Evolutionary conservation across 1,140 invertebrate species (phyloP), one percentile per base, ranked within the genome.

Genomic region (Dendroctonus valens): DNA sequence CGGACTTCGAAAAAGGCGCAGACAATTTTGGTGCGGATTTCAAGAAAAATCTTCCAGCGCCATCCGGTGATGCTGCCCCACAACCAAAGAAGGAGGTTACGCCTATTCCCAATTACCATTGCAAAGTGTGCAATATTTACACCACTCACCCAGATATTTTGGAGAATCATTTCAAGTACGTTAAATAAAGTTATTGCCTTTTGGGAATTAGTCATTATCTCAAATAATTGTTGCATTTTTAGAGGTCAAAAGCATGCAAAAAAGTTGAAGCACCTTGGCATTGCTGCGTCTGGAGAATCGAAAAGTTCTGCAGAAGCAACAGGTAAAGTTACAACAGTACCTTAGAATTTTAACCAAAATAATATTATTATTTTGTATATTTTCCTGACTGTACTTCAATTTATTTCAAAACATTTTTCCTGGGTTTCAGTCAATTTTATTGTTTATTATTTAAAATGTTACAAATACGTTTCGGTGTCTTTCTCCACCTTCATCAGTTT

Each of bases 61-160:
- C 50, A 52, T 14, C 15, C 15, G 26, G 0, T 12, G 40, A n/a
- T 41, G 7, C 63, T 60, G 3, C 42, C 46, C 38, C 6, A 8
- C 8, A 67, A 62, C 41, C 55, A 65, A 44, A 41, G n/a, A 42
- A 58, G 60, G 9, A 38, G 9, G n/a, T 12, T 12, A 9, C n/a
- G 14, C 41, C 14, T 6, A 12, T 57, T 42, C 8, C 65, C 39
- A 44, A 75, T 37, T 74, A 70, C 12, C 73, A 71, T 26, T 82
- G 81, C 64, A 73, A 74, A 9, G 57, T 81, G 6, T 82, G 81
- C 69, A 73, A 77, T 38, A 75, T 81, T 5, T 70, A 69, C 11
- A 77, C 77, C 0, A 80, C 79, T 9, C 81, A 79, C 3, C 65
- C 73, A 11, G 72, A 75, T 3, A 81, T 82, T 57, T 73, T 82